Evolutionary conservation across 1,140 invertebrate genomes (phyloP), one percentile per base, ranked within the genome.

Genomic region (Drosophila ohnishii): DNA sequence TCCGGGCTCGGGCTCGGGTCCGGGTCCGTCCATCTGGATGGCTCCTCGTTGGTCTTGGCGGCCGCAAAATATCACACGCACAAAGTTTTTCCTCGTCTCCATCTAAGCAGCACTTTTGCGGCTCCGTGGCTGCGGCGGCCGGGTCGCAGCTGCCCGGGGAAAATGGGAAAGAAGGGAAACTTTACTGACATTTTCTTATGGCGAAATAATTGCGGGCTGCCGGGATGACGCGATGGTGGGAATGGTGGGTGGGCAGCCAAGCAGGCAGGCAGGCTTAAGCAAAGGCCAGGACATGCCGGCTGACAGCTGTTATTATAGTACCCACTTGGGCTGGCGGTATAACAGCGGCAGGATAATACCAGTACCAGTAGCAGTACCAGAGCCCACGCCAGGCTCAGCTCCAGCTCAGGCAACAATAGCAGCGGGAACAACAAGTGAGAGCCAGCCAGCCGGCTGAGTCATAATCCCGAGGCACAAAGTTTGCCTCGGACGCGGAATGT

Each of bases 161-260:
- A 66, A 80, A 55, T 48, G 61, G 51, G 78, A 39, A 32, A 32
- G 16, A 30, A 10, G 56, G 50, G 64, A 78, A 86, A 87, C 71
- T 87, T 87, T 87, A 79, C 84, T 83, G 84, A 83, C 79, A 70
- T 88, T 87, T 87, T 87, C 83, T 80, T 80, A 80, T 88, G 83
- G 64, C 71, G 67, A 87, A 87, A 83, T 78, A 87, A 87, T 86
- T 83, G 78, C 63, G 60, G 80, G 57, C 25, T 63, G 56, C 47
- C 40, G 30, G 44, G 57, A 7, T 47, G 44, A 47, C 40, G 30
- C 40, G 57, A 7, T 47, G 44, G 25, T 0, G 25, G 47, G 47
- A 10, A 11, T 11, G 47, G 47, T 11, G 47, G 45, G 14, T 0
- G 13, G 45, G 14, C 25, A 9, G 22, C 13, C 44, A 14, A 19